These are phyloP conservation scores for Megaptera novaeangliae DNA, from an alignment of 2,113 vertebrate genomes.

Conservation along the genomic window DNA sequence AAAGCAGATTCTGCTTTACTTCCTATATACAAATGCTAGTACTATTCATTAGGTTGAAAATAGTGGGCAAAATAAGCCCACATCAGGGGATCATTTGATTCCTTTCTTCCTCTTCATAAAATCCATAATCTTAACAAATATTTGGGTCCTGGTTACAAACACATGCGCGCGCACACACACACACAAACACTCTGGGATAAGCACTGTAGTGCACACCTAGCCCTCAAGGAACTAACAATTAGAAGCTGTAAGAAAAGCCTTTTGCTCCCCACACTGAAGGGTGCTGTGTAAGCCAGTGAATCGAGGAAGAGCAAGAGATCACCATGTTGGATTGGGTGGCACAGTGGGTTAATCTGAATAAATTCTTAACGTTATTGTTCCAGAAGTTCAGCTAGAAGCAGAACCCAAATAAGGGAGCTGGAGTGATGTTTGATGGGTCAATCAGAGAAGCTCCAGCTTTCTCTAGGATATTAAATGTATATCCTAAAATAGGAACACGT, in stretches of 20 bases:
- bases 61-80: background rate
- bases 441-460: background rate
- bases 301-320: background rate
- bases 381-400: background rate
- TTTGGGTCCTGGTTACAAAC: background rate
- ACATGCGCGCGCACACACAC: background rate
- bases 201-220: background rate
- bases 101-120: background rate
- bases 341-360: background rate
- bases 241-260: background rate
- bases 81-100: background rate
- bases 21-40: background rate
- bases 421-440: background rate
- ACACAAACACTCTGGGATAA: background rate
- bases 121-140: background rate
- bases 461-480: background rate
- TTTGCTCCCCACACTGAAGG: background rate
- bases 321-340: background rate
- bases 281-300: background rate
- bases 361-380: background rate
- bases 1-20: constrained; percentile 3
- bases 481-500: background rate
- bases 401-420: background rate
- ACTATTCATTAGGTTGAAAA: background rate
- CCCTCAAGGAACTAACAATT: background rate